These are phyloP conservation scores for Dione vanillae DNA, from an alignment of 2,888 invertebrate genomes.

Conservation along the genomic window DNA sequence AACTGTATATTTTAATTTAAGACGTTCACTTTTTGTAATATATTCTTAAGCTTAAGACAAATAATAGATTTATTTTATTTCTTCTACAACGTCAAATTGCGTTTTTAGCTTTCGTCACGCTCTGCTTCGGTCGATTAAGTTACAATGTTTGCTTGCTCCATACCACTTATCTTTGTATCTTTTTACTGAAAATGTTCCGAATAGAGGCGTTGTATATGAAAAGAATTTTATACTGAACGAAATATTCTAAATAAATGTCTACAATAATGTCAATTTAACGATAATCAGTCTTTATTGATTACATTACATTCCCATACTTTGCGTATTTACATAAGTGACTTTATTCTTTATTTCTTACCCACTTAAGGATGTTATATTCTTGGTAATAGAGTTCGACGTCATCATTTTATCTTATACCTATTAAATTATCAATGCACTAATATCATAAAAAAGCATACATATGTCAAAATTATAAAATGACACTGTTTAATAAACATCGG, in stretches of 20 bases:
- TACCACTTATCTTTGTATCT: constrained; percentile 51
- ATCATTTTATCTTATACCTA: no score
- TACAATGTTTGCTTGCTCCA: constrained; percentile 57
- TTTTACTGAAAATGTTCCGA: constrained; percentile 39
- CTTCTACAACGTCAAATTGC: constrained; percentile 59
- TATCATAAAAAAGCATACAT: no score
- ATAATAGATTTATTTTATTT: constrained; percentile 17
- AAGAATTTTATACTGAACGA: background rate
- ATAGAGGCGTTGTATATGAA: background rate
- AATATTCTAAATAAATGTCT: background rate
- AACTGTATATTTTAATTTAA: background rate
- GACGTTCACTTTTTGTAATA: background rate
- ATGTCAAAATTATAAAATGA: no score
- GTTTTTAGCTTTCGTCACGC: constrained; percentile 67
- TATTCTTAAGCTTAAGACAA: constrained; percentile 5
- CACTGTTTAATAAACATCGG: no score
- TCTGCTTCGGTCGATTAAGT: constrained; percentile 62
- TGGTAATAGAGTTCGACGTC: no score
- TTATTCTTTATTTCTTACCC: no score
- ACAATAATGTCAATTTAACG: constrained; percentile 30
- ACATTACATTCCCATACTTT: background rate
- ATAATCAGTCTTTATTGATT: constrained; percentile 8
- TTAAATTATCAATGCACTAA: no score
- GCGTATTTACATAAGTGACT: no score
- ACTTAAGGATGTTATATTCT: no score